Conservation (phyloP, 2,797 vertebrate species). For the Rhyacichthys aspro region DNA sequence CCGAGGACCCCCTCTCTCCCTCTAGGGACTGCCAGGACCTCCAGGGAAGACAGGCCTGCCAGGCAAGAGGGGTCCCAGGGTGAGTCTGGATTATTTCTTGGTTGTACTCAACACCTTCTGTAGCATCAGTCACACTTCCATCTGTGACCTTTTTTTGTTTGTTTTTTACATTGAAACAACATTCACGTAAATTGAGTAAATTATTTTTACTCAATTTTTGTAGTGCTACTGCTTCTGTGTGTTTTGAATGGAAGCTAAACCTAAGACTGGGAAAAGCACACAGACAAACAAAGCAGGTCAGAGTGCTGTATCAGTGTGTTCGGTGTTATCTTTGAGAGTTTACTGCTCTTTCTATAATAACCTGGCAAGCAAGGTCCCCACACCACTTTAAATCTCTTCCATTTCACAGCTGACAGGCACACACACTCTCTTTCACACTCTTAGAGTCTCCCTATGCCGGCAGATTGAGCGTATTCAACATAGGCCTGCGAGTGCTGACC, state of each 20-base stretch:
- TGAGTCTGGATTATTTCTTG: slow-evolving; percentile 73
- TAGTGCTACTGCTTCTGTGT: slow-evolving; percentile 31
- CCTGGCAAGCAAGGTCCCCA: slow-evolving; percentile 28
- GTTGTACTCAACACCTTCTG: slow-evolving; percentile 7
- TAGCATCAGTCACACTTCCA: slow-evolving; percentile 18
- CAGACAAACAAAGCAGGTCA: slow-evolving; percentile 17
- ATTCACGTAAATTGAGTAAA: not conserved
- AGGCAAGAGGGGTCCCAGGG: slow-evolving; percentile 91
- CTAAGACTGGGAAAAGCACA: slow-evolving; percentile 15
- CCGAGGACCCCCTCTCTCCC: slow-evolving; percentile 39
- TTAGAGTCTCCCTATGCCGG: slow-evolving; percentile 62
- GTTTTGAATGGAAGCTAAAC: slow-evolving; percentile 40
- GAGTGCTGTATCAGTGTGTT: slow-evolving; percentile 39
- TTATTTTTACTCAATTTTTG: slow-evolving; percentile 8
- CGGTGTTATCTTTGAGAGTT: slow-evolving; percentile 22
- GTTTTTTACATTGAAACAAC: not conserved
- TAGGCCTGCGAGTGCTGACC: slow-evolving; percentile 71
- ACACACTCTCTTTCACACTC: slow-evolving; percentile 20
- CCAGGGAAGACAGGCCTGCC: slow-evolving; percentile 89
- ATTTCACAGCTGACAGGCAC: slow-evolving; percentile 45
- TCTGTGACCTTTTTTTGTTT: slow-evolving; percentile 7
- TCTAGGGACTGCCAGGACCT: slow-evolving; percentile 88
- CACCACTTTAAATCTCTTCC: slow-evolving; percentile 47
- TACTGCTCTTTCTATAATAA: slow-evolving; percentile 60
- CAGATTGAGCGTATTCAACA: slow-evolving; percentile 72